Evolutionary conservation across 2,797 vertebrate species (phyloP).

Genomic region (Trachurus trachurus): DNA sequence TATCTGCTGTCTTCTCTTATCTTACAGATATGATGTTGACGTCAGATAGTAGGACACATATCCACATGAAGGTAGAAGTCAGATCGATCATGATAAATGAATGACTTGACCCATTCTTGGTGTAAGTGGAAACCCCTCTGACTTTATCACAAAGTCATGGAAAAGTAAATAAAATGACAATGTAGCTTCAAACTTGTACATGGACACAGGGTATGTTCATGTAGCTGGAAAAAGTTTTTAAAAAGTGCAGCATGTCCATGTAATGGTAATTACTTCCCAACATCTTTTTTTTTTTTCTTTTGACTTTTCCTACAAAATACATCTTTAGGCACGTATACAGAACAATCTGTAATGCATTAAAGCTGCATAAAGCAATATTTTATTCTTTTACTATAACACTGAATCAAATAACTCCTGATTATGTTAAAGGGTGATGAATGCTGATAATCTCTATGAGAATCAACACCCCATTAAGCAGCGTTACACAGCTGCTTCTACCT

Average conservation of each 20-base stretch:
- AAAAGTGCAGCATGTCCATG: conserved; percentile 70
- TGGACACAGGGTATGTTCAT: conserved; percentile 39
- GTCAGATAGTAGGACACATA: conserved; percentile 36
- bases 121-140: conserved; percentile 35
- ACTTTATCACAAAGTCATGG: conserved; percentile 32
- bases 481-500: conserved; percentile 18
- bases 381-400: conserved; percentile 15
- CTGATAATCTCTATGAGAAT: conserved; percentile 17
- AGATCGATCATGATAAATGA: conserved; percentile 28
- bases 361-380: conserved; percentile 65
- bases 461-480: conserved; percentile 16
- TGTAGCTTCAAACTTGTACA: conserved; percentile 33
- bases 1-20: conserved; percentile 38
- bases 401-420: conserved; percentile 29
- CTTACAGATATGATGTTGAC: conserved; percentile 46
- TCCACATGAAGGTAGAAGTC: conserved; percentile 40
- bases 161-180: conserved; percentile 27
- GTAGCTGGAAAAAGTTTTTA: conserved; percentile 38
- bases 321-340: conserved; percentile 76
- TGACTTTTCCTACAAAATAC: conserved; percentile 62
- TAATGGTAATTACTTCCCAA: conserved; percentile 36
- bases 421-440: conserved; percentile 39
- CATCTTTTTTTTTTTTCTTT: conserved; percentile 33
- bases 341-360: conserved; percentile 71
- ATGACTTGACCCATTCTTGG: conserved; percentile 27